Conservation (phyloP, 2,888 invertebrate species). For the Sphaeridia pumilis region DNA sequence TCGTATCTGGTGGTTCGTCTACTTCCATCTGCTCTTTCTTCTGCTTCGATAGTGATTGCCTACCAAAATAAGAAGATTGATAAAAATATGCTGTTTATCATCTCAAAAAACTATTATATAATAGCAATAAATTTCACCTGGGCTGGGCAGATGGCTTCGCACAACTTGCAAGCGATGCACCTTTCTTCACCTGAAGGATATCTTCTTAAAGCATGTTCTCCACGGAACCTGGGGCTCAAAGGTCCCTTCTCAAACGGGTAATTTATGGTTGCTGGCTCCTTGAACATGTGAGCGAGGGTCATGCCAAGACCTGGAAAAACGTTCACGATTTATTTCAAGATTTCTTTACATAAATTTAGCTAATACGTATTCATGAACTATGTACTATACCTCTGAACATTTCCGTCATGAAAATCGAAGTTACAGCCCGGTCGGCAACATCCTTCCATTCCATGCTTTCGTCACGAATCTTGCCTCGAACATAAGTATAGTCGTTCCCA, state of each 20-base stretch:
- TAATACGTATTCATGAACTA: too few species aligned
- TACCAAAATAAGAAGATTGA: conserved; percentile 38
- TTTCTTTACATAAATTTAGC: too few species aligned
- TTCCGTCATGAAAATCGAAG: conserved; percentile 65
- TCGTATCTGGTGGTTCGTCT: conserved; percentile 95
- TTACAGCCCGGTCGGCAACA: conserved; percentile 62
- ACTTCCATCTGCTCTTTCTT: conserved; percentile 91
- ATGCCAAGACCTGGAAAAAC: conserved; percentile 61
- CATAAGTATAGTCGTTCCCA: conserved; percentile 48
- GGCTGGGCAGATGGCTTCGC: conserved; percentile 98
- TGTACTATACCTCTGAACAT: conserved; percentile 62
- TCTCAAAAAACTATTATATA: too few species aligned
- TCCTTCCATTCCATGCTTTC: conserved; percentile 53
- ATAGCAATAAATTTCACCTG: too few species aligned
- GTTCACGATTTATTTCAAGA: too few species aligned
- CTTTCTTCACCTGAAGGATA: conserved; percentile 97
- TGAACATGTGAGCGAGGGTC: conserved; percentile 71
- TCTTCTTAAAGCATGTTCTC: conserved; percentile 91
- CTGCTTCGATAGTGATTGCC: conserved; percentile 99
- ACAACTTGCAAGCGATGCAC: conserved; percentile 99
- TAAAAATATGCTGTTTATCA: neutral
- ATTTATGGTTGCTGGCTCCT: conserved; percentile 97
- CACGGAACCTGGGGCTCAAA: conserved; percentile 89
- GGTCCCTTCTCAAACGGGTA: conserved; percentile 99
- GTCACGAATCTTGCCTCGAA: conserved; percentile 50